phyloP scores from a whole-genome alignment of 2,797 vertebrate species.

The Scyliorhinus canicula region DNA sequence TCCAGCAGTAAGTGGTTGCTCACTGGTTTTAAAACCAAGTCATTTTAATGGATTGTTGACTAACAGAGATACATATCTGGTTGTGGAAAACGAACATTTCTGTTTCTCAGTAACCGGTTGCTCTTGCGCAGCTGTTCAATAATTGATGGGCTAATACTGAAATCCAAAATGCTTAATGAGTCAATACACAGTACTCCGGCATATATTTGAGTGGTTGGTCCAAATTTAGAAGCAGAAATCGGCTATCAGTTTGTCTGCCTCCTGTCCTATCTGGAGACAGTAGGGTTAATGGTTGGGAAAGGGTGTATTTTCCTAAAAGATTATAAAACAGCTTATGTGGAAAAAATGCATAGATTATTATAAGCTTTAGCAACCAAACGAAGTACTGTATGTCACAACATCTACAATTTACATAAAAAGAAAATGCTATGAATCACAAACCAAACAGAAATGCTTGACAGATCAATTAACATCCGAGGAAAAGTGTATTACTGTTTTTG shows the following conservation, averaged over 20 bases:
- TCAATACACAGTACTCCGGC: neutral
- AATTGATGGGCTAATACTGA: neutral
- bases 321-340: neutral
- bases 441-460: neutral
- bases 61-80: neutral
- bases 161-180: slow-evolving; percentile 11
- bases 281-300: no score
- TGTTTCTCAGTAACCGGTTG: neutral
- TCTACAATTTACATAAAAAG: neutral
- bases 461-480: neutral
- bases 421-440: neutral
- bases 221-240: neutral
- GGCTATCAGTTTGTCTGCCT: neutral
- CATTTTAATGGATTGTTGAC: neutral
- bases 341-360: neutral
- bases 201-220: neutral
- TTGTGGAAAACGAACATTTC: slow-evolving; percentile 3
- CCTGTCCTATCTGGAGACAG: neutral
- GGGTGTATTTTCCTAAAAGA: no score
- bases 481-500: neutral
- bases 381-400: neutral
- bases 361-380: neutral
- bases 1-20: neutral
- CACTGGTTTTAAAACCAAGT: neutral
- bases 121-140: neutral